These are phyloP conservation scores for Samia ricini DNA, from an alignment of 1,140 invertebrate species.

Conservation along the genomic window DNA sequence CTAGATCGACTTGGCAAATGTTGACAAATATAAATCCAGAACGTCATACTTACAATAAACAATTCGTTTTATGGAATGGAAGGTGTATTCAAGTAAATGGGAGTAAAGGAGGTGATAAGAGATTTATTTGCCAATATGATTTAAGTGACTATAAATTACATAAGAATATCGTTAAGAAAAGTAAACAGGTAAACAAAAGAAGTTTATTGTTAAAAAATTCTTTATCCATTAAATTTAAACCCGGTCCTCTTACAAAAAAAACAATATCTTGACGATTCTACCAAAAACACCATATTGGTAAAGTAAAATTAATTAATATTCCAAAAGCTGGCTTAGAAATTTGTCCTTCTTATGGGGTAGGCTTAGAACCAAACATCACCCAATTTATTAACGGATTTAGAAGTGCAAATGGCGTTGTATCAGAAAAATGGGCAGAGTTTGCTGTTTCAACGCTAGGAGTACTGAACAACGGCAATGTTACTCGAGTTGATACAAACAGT, in stretches of 20 bases:
- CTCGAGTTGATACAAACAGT: constrained; percentile 26
- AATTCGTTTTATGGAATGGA: constrained; percentile 60
- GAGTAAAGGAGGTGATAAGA: constrained; percentile 54
- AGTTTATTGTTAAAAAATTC: constrained; percentile 50
- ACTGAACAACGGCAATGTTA: constrained; percentile 24
- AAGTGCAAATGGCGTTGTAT: constrained; percentile 45
- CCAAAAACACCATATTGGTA: constrained; percentile 60
- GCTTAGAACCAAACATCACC: constrained; percentile 43
- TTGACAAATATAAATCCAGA: constrained; percentile 62
- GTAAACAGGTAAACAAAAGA: constrained; percentile 25
- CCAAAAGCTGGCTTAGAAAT: constrained; percentile 54
- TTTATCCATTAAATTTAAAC: constrained; percentile 60
- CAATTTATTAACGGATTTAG: constrained; percentile 47
- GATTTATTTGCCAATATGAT: constrained; percentile 55
- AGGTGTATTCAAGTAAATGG: constrained; percentile 58
- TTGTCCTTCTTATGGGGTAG: constrained; percentile 40
- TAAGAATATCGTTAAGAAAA: constrained; percentile 24
- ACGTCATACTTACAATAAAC: constrained; percentile 34
- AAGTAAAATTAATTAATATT: constrained; percentile 44
- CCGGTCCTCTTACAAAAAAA: constrained; percentile 61
- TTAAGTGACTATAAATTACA: constrained; percentile 24
- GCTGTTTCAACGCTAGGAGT: constrained; percentile 52
- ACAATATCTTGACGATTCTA: constrained; percentile 55
- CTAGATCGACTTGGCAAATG: constrained; percentile 63
- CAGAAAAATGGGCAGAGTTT: constrained; percentile 62